phyloP scores from a whole-genome alignment of 2,888 invertebrate species.

The Sinhomidia bicolor region DNA sequence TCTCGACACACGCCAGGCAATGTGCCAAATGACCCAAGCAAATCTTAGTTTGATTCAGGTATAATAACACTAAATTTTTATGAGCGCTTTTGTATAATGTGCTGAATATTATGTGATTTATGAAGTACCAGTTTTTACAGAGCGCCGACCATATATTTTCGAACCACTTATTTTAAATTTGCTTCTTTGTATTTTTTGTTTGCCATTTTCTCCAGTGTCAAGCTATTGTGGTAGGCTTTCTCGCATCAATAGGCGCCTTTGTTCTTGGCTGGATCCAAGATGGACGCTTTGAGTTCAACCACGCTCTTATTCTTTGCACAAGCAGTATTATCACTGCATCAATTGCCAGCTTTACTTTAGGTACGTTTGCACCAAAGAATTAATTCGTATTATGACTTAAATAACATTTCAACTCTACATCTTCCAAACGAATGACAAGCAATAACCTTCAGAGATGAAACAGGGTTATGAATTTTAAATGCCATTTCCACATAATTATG shows the following conservation, averaged over 20 bases:
- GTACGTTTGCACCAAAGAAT: constrained; percentile 80
- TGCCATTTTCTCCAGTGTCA: constrained; percentile 83
- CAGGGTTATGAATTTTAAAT: too few relatives aligned
- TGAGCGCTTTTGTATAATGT: neutral
- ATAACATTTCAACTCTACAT: too few relatives aligned
- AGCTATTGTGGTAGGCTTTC: constrained; percentile 88
- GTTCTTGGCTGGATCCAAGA: constrained; percentile 86
- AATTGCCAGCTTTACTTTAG: constrained; percentile 88
- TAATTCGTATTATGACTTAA: too few relatives aligned
- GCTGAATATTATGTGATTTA: neutral
- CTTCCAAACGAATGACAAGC: neutral
- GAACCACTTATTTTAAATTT: neutral
- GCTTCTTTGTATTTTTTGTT: neutral
- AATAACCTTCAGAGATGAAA: neutral
- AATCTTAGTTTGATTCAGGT: constrained; percentile 90
- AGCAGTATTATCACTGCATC: constrained; percentile 90
- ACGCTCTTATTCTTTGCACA: constrained; percentile 88
- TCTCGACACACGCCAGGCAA: constrained; percentile 87
- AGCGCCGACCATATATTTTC: too few relatives aligned
- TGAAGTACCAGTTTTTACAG: neutral
- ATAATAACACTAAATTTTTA: constrained; percentile 71
- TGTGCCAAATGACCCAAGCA: constrained; percentile 86
- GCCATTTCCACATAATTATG: too few relatives aligned
- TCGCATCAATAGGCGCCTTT: constrained; percentile 87
- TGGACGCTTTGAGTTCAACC: constrained; percentile 85